Percentiles rank a stretch among this genome's conserved stretches.
These are phyloP conservation scores for Lycorma delicatula DNA, from an alignment of 1,140 invertebrate species.

Conservation along the genomic window DNA sequence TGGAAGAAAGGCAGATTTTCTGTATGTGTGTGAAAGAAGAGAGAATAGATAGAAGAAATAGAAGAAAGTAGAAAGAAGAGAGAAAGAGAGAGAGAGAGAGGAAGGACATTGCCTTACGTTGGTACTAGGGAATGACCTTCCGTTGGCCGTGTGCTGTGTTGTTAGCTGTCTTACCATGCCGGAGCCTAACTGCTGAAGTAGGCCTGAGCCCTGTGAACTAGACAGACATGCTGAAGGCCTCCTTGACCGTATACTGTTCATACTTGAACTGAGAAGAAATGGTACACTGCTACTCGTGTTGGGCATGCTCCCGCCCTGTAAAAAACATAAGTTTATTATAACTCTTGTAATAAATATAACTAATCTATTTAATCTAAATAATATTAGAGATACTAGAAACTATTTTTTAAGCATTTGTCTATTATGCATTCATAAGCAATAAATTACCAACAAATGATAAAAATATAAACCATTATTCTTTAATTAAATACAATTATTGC, in stretches of 20 bases:
- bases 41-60: background rate
- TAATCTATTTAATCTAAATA: background rate
- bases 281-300: conserved; percentile 80
- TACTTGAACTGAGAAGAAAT: conserved; percentile 68
- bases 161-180: conserved; percentile 75
- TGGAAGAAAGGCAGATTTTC: no score
- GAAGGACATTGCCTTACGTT: conserved; percentile 40
- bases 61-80: conserved; percentile 15
- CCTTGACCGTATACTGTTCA: conserved; percentile 71
- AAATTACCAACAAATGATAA: no score
- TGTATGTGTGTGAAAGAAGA: background rate
- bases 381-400: background rate
- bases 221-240: conserved; percentile 58
- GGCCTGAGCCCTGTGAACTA: conserved; percentile 59
- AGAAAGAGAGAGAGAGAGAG: conserved; percentile 9
- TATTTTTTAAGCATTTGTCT: background rate
- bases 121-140: conserved; percentile 56
- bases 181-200: conserved; percentile 73
- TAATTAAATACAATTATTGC: no score
- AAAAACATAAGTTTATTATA: background rate
- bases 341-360: background rate
- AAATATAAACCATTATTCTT: no score
- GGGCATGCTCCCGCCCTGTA: conserved; percentile 73
- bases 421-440: background rate
- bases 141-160: conserved; percentile 51